A percentile compares a stretch with the other conserved stretches of the same genome.
Conservation (phyloP, 2,113 vertebrate genomes). For the Zingel zingel region DNA sequence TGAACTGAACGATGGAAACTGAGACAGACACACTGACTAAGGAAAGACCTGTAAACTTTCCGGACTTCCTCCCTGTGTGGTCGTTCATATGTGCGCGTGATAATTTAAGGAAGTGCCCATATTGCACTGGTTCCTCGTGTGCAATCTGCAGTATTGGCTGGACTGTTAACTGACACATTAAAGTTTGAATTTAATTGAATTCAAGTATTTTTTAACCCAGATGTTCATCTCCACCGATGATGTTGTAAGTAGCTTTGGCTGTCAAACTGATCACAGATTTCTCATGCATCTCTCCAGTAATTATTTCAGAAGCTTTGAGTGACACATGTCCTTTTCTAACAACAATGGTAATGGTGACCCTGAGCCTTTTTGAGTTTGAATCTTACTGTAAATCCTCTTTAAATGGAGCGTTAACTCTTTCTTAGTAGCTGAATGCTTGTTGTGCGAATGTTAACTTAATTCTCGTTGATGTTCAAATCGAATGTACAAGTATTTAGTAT, state of each 20-base stretch:
- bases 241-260: slow-evolving; percentile 28
- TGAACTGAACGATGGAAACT: slow-evolving; percentile 20
- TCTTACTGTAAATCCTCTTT: slow-evolving; percentile 6
- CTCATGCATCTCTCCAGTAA: slow-evolving; percentile 29
- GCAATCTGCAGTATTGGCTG: slow-evolving; percentile 66
- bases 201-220: slow-evolving; percentile 50
- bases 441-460: slow-evolving; percentile 30
- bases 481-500: slow-evolving; percentile 45
- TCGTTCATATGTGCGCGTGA: neutral
- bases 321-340: slow-evolving; percentile 8
- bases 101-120: slow-evolving; percentile 27
- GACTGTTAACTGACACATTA: slow-evolving; percentile 68
- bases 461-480: slow-evolving; percentile 14
- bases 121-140: slow-evolving; percentile 27
- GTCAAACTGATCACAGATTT: slow-evolving; percentile 23
- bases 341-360: slow-evolving; percentile 8
- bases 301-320: slow-evolving; percentile 20
- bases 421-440: slow-evolving; percentile 21
- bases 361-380: slow-evolving; percentile 39
- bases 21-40: slow-evolving; percentile 21
- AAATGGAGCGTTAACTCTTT: slow-evolving; percentile 26
- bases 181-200: slow-evolving; percentile 30
- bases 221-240: neutral
- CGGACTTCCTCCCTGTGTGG: slow-evolving; percentile 3
- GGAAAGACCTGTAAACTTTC: slow-evolving; percentile 6